A percentile compares a stretch with the other conserved stretches of the same genome.
phyloP scores from a whole-genome alignment of 2,797 vertebrate genomes.

The Cossypha niveicapilla region DNA sequence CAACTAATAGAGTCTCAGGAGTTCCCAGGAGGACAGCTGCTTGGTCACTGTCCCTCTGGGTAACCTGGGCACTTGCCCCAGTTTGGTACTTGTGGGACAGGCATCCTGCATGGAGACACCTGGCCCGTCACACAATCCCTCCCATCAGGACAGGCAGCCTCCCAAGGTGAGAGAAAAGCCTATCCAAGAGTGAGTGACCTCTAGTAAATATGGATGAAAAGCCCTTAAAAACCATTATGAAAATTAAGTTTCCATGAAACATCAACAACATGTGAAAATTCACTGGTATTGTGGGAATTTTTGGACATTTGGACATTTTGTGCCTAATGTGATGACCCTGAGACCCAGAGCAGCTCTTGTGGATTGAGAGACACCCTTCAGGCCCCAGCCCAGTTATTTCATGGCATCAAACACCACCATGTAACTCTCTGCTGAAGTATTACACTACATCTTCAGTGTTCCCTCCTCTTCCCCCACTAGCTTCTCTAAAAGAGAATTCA shows the following conservation, averaged over 20 bases:
- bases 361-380: not conserved
- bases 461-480: not conserved
- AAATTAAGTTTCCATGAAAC: not conserved
- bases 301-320: not conserved
- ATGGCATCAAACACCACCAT: rapidly evolving
- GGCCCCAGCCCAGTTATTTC: not conserved
- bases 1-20: not conserved
- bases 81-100: not conserved
- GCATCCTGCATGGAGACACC: not conserved
- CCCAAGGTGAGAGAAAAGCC: not conserved
- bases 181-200: not conserved
- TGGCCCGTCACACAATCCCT: rapidly evolving
- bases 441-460: not conserved
- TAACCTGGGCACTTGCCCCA: not conserved
- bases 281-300: not conserved
- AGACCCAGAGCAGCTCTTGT: not conserved
- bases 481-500: not conserved
- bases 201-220: rapidly evolving
- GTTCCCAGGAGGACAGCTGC: rapidly evolving
- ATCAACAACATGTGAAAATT: not conserved
- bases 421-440: not conserved
- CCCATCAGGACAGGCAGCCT: rapidly evolving
- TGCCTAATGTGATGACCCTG: rapidly evolving
- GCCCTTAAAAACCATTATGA: not conserved
- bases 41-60: rapidly evolving